These are phyloP conservation scores for Sandelia bainsii DNA, from an alignment of 2,797 vertebrate genomes.

Conservation along the genomic window DNA sequence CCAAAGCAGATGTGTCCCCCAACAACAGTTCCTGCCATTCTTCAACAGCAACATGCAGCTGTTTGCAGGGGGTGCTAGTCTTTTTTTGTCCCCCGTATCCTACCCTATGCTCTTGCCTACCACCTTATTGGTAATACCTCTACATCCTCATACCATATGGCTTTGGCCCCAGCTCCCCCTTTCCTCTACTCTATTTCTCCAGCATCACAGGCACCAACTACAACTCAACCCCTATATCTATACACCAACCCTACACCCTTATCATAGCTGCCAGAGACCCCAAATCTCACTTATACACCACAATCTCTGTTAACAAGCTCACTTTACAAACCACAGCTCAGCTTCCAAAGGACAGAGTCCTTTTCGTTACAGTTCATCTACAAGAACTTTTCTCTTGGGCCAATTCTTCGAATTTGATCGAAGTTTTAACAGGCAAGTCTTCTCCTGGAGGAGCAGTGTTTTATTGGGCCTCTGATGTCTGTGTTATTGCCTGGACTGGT, in stretches of 20 bases:
- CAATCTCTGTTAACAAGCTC: slow-evolving; percentile 19
- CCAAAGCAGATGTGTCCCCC: slow-evolving; percentile 76
- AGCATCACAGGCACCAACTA: slow-evolving; percentile 6
- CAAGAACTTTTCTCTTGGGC: slow-evolving; percentile 19
- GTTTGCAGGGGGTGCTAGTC: slow-evolving; percentile 49
- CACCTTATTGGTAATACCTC: slow-evolving; percentile 17
- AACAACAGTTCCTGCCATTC: slow-evolving; percentile 62
- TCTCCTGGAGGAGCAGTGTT: slow-evolving; percentile 35
- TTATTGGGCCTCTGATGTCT: slow-evolving; percentile 46
- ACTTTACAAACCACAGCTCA: slow-evolving; percentile 8
- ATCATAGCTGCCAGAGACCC: neutral
- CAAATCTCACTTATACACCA: slow-evolving; percentile 7
- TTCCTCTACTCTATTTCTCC: neutral
- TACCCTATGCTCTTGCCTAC: neutral
- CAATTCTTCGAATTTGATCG: slow-evolving; percentile 28
- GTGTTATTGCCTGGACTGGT: slow-evolving; percentile 48
- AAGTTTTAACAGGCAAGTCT: slow-evolving; percentile 9
- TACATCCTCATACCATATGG: slow-evolving; percentile 12
- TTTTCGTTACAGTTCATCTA: slow-evolving; percentile 7
- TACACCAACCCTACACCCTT: neutral
- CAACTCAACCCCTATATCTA: neutral
- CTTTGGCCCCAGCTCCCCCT: neutral
- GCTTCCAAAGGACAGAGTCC: slow-evolving; percentile 1
- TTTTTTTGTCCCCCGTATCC: slow-evolving; percentile 21
- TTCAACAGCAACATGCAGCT: slow-evolving; percentile 64